phyloP scores from a whole-genome alignment of 2,113 vertebrate genomes.

The Cyprichromis sp. region DNA sequence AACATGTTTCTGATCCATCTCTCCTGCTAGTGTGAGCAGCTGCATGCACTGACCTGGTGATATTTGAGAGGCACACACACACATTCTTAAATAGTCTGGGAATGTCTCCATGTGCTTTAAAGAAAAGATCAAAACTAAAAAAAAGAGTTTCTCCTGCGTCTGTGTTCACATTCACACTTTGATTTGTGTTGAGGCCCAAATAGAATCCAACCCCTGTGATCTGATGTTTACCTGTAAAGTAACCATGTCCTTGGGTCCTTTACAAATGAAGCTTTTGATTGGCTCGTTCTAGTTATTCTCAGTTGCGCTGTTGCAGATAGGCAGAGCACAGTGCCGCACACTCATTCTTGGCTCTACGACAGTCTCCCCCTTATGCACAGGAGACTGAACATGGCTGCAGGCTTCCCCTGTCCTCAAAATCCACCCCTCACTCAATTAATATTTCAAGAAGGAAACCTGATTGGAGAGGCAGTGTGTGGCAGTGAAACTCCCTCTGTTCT shows the following conservation, averaged over 20 bases:
- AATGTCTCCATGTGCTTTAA: not conserved
- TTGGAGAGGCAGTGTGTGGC: not conserved
- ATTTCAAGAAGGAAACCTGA: constrained; percentile 17
- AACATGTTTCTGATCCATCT: not conserved
- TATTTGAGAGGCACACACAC: not conserved
- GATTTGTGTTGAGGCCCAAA: not conserved
- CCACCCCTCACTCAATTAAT: not conserved
- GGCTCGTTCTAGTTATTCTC: not conserved
- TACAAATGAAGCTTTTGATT: constrained; percentile 20
- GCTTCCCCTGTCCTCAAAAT: constrained; percentile 10
- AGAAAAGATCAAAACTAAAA: not conserved
- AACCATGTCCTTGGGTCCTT: constrained; percentile 4
- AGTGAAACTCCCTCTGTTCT: not conserved
- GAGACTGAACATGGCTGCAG: constrained; percentile 3
- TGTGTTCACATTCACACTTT: not conserved
- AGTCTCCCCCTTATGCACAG: not conserved
- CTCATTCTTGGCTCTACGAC: not conserved
- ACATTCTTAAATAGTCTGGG: not conserved
- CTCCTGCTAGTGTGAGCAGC: not conserved
- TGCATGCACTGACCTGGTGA: not conserved
- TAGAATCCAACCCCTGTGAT: not conserved
- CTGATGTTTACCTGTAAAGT: constrained; percentile 6
- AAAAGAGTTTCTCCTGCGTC: not conserved
- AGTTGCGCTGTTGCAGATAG: not conserved
- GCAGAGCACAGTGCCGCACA: not conserved